Conservation (phyloP, 2,113 vertebrate genomes). For the Anolis sagrei region DNA sequence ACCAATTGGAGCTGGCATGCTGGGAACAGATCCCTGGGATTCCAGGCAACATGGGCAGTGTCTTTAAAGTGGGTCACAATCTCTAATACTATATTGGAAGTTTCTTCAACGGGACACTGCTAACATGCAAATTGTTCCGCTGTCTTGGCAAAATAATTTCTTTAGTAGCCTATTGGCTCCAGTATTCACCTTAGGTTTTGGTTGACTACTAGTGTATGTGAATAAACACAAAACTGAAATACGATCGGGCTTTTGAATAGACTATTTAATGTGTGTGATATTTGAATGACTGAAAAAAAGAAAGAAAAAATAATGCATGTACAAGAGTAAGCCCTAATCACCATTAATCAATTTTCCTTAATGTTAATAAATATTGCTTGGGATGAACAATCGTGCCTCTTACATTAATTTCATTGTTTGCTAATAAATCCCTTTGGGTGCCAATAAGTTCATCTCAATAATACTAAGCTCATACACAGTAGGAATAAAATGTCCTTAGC, state of each 20-base stretch:
- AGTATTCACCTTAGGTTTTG: not conserved
- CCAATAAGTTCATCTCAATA: slow-evolving; percentile 57
- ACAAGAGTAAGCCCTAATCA: slow-evolving; percentile 60
- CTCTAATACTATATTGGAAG: too few relatives aligned
- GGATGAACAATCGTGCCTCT: slow-evolving; percentile 57
- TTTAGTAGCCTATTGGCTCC: too few relatives aligned
- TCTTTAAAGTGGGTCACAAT: too few relatives aligned
- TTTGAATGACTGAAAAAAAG: not conserved
- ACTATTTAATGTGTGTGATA: slow-evolving; percentile 1
- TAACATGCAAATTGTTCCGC: not conserved
- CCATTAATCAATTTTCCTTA: slow-evolving; percentile 55
- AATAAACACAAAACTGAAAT: not conserved
- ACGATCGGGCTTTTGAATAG: not conserved
- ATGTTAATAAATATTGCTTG: slow-evolving; percentile 57
- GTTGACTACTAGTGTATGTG: not conserved
- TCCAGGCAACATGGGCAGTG: too few relatives aligned
- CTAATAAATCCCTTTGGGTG: slow-evolving; percentile 58
- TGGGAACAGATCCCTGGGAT: too few relatives aligned
- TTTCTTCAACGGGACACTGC: not conserved
- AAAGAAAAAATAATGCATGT: not conserved
- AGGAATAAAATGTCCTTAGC: slow-evolving; percentile 46
- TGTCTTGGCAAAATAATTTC: not conserved
- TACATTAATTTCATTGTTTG: slow-evolving; percentile 40
- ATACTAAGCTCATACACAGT: slow-evolving; percentile 53
- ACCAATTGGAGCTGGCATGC: too few relatives aligned